phyloP scores from a whole-genome alignment of 2,797 vertebrate genomes.

The Sphenopsis melanotis region DNA sequence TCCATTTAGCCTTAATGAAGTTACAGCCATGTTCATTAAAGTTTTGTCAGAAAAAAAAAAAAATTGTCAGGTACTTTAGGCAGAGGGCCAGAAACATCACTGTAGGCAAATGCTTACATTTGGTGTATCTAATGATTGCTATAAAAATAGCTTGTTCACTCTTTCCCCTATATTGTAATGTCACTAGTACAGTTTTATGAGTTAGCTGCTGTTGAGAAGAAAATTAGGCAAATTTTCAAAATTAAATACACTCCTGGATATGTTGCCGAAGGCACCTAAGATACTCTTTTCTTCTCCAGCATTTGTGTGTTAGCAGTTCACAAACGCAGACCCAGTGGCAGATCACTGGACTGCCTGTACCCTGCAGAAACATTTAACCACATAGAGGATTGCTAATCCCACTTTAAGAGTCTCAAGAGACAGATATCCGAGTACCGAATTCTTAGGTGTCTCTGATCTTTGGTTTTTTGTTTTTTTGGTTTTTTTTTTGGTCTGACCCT shows the following conservation, averaged over 20 bases:
- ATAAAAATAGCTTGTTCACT: neutral
- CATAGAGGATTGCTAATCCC: neutral
- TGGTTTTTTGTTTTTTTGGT: accelerated
- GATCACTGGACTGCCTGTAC: neutral
- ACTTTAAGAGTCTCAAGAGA: neutral
- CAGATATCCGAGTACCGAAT: neutral
- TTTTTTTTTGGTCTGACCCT: neutral
- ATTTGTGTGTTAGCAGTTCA: neutral
- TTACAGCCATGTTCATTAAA: neutral
- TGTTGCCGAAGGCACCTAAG: neutral
- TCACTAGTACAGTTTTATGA: neutral
- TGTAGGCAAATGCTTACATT: neutral
- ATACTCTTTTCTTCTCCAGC: neutral
- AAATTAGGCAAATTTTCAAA: neutral
- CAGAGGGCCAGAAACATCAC: neutral
- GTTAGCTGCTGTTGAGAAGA: neutral
- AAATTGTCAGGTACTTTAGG: neutral
- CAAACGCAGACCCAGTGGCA: neutral
- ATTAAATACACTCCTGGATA: neutral
- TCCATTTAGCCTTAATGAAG: neutral
- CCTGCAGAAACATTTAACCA: neutral
- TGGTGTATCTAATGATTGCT: neutral
- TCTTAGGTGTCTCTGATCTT: neutral
- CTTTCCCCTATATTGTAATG: neutral
- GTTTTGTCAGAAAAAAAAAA: neutral